Conservation (phyloP, 2,113 vertebrate species). For the Hassar affinis region DNA sequence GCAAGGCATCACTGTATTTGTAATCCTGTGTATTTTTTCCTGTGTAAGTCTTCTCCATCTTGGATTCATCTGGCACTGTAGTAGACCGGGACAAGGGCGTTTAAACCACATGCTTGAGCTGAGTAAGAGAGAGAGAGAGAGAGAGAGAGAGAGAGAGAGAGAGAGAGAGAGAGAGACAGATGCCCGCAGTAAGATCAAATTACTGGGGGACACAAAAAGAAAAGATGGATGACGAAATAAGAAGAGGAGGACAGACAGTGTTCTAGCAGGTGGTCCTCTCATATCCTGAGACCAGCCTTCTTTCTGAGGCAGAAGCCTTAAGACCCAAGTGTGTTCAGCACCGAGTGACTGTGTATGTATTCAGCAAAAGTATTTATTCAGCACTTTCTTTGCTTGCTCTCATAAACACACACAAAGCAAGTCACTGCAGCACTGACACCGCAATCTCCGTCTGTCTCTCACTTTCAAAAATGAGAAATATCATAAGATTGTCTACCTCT, state of each 20-base stretch:
- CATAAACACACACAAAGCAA: not conserved
- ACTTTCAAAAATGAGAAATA: not conserved
- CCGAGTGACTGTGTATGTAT: not conserved
- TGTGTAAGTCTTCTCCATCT: no score
- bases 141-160: not conserved
- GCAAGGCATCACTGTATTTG: not conserved
- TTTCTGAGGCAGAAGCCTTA: not conserved
- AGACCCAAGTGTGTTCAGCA: not conserved
- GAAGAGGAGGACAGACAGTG: not conserved
- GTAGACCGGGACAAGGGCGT: not conserved
- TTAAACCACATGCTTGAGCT: not conserved
- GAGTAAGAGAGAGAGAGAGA: not conserved
- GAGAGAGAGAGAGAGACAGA: slow-evolving; percentile 1
- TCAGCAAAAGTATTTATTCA: not conserved
- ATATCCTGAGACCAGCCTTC: not conserved
- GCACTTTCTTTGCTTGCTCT: not conserved
- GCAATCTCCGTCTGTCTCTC: not conserved
- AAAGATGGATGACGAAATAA: not conserved
- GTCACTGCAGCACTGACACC: slow-evolving; percentile 20
- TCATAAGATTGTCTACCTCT: not conserved
- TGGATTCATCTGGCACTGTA: not conserved
- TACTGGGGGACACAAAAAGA: not conserved
- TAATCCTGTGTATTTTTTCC: no score
- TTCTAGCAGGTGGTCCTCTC: not conserved
- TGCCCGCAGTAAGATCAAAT: not conserved